Conservation (phyloP, 2,113 vertebrate genomes). For the Pseudorectes ferrugineus region DNA sequence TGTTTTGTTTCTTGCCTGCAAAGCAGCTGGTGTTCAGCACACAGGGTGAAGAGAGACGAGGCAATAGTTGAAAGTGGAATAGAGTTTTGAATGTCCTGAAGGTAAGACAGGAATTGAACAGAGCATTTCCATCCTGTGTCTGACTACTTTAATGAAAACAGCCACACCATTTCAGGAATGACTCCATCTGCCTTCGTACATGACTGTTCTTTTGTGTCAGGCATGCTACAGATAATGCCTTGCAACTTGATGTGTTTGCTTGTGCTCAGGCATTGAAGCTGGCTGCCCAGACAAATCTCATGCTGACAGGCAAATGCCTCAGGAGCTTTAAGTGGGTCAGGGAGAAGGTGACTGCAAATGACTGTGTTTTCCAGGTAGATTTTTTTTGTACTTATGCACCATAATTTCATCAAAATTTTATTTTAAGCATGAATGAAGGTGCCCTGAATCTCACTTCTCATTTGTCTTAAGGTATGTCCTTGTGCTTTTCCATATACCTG, state of each 20-base stretch:
- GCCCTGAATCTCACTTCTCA: not conserved
- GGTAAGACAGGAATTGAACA: not conserved
- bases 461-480: not conserved
- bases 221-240: not conserved
- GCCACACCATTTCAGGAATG: not conserved
- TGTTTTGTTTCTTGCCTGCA: not conserved
- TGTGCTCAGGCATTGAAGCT: not conserved
- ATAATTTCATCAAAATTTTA: not conserved
- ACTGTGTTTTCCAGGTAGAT: not conserved
- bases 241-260: not conserved
- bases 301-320: not conserved
- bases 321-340: not conserved
- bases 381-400: not conserved
- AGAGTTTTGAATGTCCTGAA: not conserved
- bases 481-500: not conserved
- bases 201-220: not conserved
- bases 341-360: not conserved
- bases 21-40: not conserved
- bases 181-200: not conserved
- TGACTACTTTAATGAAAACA: not conserved
- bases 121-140: not conserved
- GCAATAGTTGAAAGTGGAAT: not conserved
- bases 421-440: slow-evolving; percentile 1
- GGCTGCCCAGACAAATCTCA: not conserved
- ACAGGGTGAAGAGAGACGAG: not conserved